Conservation (phyloP, 2,797 vertebrate genomes). For the Sylvia borin region DNA sequence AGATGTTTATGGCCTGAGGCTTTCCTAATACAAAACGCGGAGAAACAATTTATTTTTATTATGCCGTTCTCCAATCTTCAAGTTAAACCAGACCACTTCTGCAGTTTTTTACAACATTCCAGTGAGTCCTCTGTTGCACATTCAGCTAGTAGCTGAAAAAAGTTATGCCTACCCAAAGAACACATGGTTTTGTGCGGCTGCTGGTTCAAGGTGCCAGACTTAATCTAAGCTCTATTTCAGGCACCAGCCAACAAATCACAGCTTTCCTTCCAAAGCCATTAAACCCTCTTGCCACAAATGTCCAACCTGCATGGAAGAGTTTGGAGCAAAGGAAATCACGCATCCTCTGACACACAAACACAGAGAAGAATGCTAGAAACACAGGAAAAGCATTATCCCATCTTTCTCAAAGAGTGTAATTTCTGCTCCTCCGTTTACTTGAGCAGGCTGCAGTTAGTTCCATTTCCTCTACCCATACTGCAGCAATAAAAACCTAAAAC, state of each 20-base stretch:
- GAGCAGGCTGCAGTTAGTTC: background rate
- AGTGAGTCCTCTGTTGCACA: background rate
- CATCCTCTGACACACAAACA: background rate
- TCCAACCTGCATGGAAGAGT: background rate
- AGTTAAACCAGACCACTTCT: conserved; percentile 48
- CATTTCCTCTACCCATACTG: background rate
- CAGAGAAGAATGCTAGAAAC: background rate
- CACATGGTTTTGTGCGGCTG: background rate
- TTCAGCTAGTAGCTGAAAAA: background rate
- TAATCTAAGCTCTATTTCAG: background rate
- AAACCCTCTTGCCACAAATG: background rate
- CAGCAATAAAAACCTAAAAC: background rate
- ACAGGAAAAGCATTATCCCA: background rate
- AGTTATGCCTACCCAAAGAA: background rate
- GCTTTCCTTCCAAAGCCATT: background rate
- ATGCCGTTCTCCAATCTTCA: conserved; percentile 25
- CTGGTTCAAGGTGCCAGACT: background rate
- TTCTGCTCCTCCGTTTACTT: background rate
- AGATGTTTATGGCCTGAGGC: conserved; percentile 18
- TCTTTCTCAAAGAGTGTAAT: background rate
- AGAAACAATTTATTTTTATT: conserved; percentile 52
- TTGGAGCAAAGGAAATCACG: background rate
- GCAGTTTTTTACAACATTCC: conserved; percentile 32
- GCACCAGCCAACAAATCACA: background rate
- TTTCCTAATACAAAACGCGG: conserved; percentile 31